Conservation (phyloP, 2,797 vertebrate species). For the Poliocrania exsul region DNA sequence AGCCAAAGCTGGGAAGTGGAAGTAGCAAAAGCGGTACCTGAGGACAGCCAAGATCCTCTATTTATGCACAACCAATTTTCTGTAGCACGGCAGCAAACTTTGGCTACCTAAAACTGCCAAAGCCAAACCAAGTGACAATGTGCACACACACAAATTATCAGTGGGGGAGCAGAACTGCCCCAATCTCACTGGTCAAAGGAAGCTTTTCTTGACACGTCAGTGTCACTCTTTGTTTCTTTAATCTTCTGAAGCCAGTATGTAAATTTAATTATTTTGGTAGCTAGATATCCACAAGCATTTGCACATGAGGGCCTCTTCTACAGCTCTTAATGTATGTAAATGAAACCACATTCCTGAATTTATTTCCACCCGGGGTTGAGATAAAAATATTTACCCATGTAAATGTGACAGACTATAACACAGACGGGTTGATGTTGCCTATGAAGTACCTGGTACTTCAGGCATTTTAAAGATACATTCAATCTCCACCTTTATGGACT, state of each 20-base stretch:
- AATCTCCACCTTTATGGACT: not conserved
- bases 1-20: not conserved
- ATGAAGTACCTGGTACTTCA: not conserved
- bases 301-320: not conserved
- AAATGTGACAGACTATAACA: not conserved
- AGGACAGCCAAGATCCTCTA: not conserved
- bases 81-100: accelerated
- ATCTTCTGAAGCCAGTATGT: not conserved
- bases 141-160: not conserved
- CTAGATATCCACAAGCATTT: not conserved
- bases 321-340: not conserved
- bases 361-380: not conserved
- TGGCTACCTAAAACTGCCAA: not conserved
- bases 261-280: not conserved
- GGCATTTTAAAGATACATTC: not conserved
- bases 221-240: not conserved
- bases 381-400: not conserved
- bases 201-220: not conserved
- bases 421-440: not conserved
- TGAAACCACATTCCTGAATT: not conserved
- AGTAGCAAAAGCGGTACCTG: not conserved
- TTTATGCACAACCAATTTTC: not conserved
- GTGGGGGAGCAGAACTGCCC: not conserved
- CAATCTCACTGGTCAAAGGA: not conserved
- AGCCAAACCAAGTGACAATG: not conserved